A percentile compares a stretch with the other conserved stretches of the same genome.
Evolutionary conservation across 2,888 invertebrate species (phyloP).

Genomic region (Monochamus alternatus): DNA sequence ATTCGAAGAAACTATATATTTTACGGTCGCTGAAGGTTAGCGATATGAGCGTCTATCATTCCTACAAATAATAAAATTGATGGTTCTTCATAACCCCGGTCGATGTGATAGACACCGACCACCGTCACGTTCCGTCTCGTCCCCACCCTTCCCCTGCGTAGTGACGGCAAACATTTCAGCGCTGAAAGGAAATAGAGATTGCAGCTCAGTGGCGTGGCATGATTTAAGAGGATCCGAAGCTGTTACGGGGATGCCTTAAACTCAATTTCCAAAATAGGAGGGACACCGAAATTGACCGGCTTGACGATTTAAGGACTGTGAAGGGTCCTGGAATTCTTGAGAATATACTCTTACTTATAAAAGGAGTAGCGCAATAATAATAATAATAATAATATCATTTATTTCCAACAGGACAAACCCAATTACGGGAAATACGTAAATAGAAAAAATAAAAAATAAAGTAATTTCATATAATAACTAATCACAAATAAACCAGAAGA

Average conservation of each 20-base stretch:
- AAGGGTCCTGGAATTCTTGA: neutral
- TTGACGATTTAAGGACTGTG: neutral
- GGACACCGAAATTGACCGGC: neutral
- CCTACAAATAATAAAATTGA: conserved; percentile 34
- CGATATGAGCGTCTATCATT: conserved; percentile 18
- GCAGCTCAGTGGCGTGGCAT: conserved; percentile 16
- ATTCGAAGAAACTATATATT: conserved; percentile 19
- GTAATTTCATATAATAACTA: no score
- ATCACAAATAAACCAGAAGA: no score
- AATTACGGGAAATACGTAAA: no score
- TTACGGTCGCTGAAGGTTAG: conserved; percentile 15
- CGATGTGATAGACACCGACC: conserved; percentile 24
- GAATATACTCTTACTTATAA: no score
- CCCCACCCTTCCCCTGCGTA: neutral
- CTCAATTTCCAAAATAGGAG: neutral
- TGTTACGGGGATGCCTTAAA: neutral
- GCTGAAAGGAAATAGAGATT: conserved; percentile 34
- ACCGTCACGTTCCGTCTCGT: conserved; percentile 26
- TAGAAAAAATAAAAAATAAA: no score
- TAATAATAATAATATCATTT: no score
- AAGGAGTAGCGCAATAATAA: no score
- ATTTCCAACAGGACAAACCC: no score
- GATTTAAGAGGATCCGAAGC: neutral
- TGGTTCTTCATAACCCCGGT: conserved; percentile 29
- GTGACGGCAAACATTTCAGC: conserved; percentile 23